Evolutionary conservation across 2,797 vertebrate species (phyloP), one percentile per base, ranked within the genome.

Genomic region (Carcharodon carcharias): DNA sequence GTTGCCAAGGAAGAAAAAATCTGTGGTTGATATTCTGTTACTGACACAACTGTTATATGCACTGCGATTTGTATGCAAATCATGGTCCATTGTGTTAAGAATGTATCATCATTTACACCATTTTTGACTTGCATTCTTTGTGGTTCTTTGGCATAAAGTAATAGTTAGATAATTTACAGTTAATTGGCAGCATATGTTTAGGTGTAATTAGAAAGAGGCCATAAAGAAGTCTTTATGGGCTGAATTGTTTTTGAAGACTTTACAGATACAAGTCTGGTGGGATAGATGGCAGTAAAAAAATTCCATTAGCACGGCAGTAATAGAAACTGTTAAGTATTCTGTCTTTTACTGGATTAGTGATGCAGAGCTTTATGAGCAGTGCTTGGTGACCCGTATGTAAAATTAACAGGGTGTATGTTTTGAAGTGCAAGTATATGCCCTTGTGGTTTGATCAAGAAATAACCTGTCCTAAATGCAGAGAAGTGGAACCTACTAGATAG

Each of bases 351-450:
- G 96, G 88, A 96, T 97, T 97, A 97, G 93, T 77, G 97, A 95
- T 89, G 97, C 58, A 97, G 97, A 96, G 96, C 96, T 96, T 96
- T 96, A 97, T 97, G 96, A 96, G 95, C 96, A 96, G 82, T 97
- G 96, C 88, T 97, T 97, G 96, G 95, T 97, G 96, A 97, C 97
- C 96, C 91, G 7, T 96, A 96, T 97, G 97, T 97, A 97, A 97
- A 97, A 97, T 97, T 97, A 97, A 97, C 80, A 97, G 88, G 82
- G 96, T 97, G 96, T 97, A 97, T 96, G 85, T 96, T 97, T 96
- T 96, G 96, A 96, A 96, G 96, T 97, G 95, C 96, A 97, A 97
- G 73, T 96, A 77, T 96, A 69, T 97, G 96, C 89, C 82, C 96
- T 97, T 96, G 73, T 96, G 96, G 85, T 97, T 4, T 87, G n/a